Evolutionary conservation across 2,888 invertebrate genomes (phyloP).

Genomic region (Diploptera punctata): DNA sequence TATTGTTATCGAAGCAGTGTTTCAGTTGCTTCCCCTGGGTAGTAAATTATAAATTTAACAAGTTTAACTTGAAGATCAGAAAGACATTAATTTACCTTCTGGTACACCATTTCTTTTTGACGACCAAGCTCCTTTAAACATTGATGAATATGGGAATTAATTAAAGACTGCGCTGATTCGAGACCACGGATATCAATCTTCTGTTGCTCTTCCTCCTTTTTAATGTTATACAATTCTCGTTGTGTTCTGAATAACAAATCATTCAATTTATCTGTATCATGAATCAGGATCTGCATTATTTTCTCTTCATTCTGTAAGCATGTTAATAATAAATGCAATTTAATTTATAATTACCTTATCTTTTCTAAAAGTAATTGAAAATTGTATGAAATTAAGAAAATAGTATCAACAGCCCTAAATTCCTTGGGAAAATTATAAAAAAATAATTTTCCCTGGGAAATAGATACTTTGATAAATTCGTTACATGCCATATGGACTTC

Average conservation of each 20-base stretch:
- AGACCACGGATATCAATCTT: constrained; percentile 59
- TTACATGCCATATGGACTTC: too few relatives aligned
- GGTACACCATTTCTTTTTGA: constrained; percentile 67
- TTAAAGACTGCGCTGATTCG: constrained; percentile 57
- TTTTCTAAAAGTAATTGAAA: too few relatives aligned
- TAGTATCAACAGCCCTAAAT: too few relatives aligned
- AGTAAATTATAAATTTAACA: background rate
- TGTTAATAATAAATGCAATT: too few relatives aligned
- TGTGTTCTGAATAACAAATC: constrained; percentile 60
- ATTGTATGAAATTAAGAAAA: too few relatives aligned
- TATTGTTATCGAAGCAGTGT: too few relatives aligned
- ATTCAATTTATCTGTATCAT: constrained; percentile 60
- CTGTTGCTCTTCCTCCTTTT: constrained; percentile 59
- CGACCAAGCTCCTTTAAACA: constrained; percentile 60
- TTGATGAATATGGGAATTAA: constrained; percentile 57
- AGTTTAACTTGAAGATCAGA: background rate
- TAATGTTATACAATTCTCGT: constrained; percentile 57
- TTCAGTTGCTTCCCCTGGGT: too few relatives aligned
- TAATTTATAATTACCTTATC: too few relatives aligned
- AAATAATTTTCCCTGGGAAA: too few relatives aligned
- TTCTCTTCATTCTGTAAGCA: constrained; percentile 46
- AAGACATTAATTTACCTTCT: constrained; percentile 58
- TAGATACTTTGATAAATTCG: too few relatives aligned
- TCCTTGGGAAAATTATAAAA: too few relatives aligned
- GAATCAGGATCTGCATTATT: constrained; percentile 54